phyloP scores from a whole-genome alignment of 2,113 vertebrate genomes.

The Sminthopsis crassicaudata region DNA sequence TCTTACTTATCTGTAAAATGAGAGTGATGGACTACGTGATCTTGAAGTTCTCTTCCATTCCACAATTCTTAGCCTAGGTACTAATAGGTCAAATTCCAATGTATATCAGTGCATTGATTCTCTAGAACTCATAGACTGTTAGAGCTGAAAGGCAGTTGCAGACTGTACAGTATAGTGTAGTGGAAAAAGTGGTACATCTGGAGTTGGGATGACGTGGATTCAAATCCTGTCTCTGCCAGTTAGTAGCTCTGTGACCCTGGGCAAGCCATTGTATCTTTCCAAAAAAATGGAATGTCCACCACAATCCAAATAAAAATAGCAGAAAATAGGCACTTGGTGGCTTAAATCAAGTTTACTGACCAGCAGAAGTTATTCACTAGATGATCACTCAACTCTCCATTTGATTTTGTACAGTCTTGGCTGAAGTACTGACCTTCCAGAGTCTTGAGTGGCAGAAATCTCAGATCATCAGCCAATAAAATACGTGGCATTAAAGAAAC shows the following conservation, averaged over 20 bases:
- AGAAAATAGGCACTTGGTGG: neutral
- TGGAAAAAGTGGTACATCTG: neutral
- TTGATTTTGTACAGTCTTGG: conserved; percentile 18
- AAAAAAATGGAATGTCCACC: neutral
- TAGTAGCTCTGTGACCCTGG: neutral
- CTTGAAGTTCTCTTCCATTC: neutral
- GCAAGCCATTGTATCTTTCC: neutral
- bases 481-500: neutral
- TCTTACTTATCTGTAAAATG: neutral
- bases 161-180: neutral
- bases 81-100: neutral
- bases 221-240: neutral
- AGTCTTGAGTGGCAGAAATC: conserved; percentile 36
- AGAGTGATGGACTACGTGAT: neutral
- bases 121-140: neutral
- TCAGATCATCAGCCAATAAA: neutral
- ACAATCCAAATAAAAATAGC: neutral
- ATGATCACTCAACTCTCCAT: conserved; percentile 18
- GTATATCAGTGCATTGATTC: neutral
- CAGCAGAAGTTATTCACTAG: conserved; percentile 19
- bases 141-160: neutral
- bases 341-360: neutral
- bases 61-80: neutral
- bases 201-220: neutral
- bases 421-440: conserved; percentile 26